Conservation (phyloP, 1,140 invertebrate species). For the Eulimnadia texana region DNA sequence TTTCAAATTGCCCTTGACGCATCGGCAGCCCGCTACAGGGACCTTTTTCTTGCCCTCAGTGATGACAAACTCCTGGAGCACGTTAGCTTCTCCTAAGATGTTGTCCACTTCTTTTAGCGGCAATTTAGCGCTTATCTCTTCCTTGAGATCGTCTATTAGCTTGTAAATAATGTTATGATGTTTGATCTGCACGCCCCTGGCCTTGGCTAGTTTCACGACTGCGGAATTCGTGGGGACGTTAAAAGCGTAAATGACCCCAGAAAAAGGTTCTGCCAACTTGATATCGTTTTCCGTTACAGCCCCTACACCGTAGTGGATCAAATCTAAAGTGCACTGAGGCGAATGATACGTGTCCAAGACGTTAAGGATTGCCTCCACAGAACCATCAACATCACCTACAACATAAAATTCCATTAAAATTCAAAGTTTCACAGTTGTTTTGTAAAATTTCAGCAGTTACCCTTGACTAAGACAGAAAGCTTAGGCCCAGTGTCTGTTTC, state of each 20-base stretch:
- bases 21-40: constrained; percentile 74
- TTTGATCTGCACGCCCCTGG: constrained; percentile 43
- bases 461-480: constrained; percentile 26
- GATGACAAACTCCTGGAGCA: constrained; percentile 69
- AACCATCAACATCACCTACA: constrained; percentile 65
- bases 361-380: constrained; percentile 85
- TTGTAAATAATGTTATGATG: constrained; percentile 79
- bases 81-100: constrained; percentile 64
- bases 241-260: constrained; percentile 73
- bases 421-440: too few relatives aligned
- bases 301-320: constrained; percentile 84
- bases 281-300: constrained; percentile 65
- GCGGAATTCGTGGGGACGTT: constrained; percentile 46
- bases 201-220: constrained; percentile 34
- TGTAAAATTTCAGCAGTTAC: too few relatives aligned
- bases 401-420: neutral
- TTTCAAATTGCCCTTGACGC: constrained; percentile 58
- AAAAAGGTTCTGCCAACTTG: constrained; percentile 66
- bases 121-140: constrained; percentile 55
- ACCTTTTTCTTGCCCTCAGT: constrained; percentile 66
- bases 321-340: constrained; percentile 58
- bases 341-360: constrained; percentile 75
- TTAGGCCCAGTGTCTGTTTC: constrained; percentile 27
- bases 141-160: constrained; percentile 72
- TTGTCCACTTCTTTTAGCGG: constrained; percentile 58